Evolutionary conservation across 2,888 invertebrate species (phyloP).

Genomic region (Shargacucullia verbasci): DNA sequence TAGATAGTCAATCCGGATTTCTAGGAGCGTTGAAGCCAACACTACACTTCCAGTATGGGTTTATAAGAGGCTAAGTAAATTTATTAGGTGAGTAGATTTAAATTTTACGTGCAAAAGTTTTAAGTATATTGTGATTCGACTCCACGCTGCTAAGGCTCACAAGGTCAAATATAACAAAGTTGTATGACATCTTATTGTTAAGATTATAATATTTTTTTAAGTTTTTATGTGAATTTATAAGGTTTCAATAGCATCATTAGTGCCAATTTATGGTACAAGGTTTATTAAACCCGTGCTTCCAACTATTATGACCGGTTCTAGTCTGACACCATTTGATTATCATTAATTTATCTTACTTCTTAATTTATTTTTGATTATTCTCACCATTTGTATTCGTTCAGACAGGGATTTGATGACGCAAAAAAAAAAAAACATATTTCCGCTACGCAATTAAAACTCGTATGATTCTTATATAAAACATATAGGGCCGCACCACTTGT

Average conservation of each 20-base stretch:
- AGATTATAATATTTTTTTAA: too few relatives aligned
- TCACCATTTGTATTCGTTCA: constrained; percentile 6
- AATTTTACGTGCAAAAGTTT: too few relatives aligned
- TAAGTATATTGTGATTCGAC: too few relatives aligned
- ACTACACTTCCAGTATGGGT: too few relatives aligned
- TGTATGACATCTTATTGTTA: too few relatives aligned
- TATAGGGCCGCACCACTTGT: constrained; percentile 20
- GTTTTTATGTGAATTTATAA: neutral
- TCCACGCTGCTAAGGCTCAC: too few relatives aligned
- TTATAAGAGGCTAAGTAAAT: too few relatives aligned
- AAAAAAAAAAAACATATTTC: constrained; percentile 40
- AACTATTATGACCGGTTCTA: constrained; percentile 31
- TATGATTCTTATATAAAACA: constrained; percentile 9
- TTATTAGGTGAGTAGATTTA: too few relatives aligned
- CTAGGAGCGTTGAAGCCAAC: too few relatives aligned
- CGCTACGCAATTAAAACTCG: constrained; percentile 35
- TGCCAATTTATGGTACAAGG: constrained; percentile 6
- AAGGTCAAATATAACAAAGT: too few relatives aligned
- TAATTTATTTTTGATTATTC: constrained; percentile 24
- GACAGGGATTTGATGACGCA: constrained; percentile 3
- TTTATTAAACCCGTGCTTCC: neutral
- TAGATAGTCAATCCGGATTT: too few relatives aligned
- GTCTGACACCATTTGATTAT: constrained; percentile 21
- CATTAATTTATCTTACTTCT: constrained; percentile 23
- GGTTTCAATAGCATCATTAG: neutral